Evolutionary conservation across 1,140 invertebrate genomes (phyloP).

Genomic region (Drosophila obscura): DNA sequence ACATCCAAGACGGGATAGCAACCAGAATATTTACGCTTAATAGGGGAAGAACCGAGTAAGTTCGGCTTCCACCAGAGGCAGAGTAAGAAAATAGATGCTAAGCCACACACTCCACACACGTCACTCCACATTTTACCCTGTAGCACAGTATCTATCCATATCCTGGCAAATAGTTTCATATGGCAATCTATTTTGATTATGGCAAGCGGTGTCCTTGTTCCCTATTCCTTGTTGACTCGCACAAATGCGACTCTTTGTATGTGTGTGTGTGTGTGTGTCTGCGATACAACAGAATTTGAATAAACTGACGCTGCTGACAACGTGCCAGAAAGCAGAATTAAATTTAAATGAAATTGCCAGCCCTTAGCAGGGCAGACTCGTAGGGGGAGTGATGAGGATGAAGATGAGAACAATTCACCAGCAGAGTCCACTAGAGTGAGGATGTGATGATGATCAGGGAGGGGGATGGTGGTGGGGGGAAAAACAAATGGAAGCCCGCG

Average conservation of each 20-base stretch:
- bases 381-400: background rate
- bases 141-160: slow-evolving; percentile 19
- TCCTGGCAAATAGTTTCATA: slow-evolving; percentile 65
- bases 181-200: slow-evolving; percentile 73
- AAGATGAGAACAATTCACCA: slow-evolving; percentile 40
- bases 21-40: background rate
- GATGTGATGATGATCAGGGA: background rate
- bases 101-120: background rate
- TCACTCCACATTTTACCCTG: background rate
- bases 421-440: slow-evolving; percentile 2
- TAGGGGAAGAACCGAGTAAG: background rate
- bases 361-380: slow-evolving; percentile 14
- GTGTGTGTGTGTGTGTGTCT: slow-evolving; percentile 11
- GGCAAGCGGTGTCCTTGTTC: slow-evolving; percentile 25
- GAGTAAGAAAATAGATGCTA: no score
- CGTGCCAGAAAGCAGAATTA: slow-evolving; percentile 64
- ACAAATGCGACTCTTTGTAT: background rate
- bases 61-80: no score
- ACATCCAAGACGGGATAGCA: slow-evolving; percentile 45
- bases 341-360: slow-evolving; percentile 78
- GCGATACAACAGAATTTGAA: slow-evolving; percentile 50
- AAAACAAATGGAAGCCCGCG: slow-evolving; percentile 55
- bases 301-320: slow-evolving; percentile 50
- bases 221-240: background rate
- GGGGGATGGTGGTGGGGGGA: slow-evolving; percentile 2